These are phyloP conservation scores for Atherinosoma microstoma DNA, from an alignment of 2,797 vertebrate species.

Conservation along the genomic window DNA sequence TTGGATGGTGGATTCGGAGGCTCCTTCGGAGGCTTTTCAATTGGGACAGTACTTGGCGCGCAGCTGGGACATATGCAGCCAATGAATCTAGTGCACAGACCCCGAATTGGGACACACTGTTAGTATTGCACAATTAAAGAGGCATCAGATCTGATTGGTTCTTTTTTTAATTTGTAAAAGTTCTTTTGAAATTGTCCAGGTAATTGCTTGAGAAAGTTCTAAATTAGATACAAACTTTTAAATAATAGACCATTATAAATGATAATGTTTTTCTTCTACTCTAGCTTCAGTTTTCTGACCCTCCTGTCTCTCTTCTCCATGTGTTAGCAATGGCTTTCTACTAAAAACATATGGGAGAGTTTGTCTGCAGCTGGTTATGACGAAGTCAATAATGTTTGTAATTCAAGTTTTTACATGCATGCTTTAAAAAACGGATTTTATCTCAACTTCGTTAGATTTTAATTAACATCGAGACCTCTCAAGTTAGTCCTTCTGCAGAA, in stretches of 20 bases:
- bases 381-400: constrained; percentile 31
- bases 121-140: too few species aligned
- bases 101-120: too few species aligned
- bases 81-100: too few species aligned
- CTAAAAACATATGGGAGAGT: constrained; percentile 41
- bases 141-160: too few species aligned
- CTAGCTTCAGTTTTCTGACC: constrained; percentile 55
- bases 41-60: too few species aligned
- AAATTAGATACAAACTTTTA: background rate
- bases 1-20: too few species aligned
- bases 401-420: background rate
- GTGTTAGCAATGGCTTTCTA: constrained; percentile 45
- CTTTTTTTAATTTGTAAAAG: too few species aligned
- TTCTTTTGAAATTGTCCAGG: background rate
- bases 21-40: too few species aligned
- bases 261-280: background rate
- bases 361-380: constrained; percentile 52
- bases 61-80: too few species aligned
- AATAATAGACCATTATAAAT: background rate
- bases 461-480: background rate
- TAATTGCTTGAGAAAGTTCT: background rate
- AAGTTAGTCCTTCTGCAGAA: background rate
- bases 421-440: background rate
- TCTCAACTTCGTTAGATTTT: constrained; percentile 2
- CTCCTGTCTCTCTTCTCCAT: constrained; percentile 41